Base-by-base conservation (phyloP, 2,888 invertebrate genomes). In the Philereme vetulata region DNA sequence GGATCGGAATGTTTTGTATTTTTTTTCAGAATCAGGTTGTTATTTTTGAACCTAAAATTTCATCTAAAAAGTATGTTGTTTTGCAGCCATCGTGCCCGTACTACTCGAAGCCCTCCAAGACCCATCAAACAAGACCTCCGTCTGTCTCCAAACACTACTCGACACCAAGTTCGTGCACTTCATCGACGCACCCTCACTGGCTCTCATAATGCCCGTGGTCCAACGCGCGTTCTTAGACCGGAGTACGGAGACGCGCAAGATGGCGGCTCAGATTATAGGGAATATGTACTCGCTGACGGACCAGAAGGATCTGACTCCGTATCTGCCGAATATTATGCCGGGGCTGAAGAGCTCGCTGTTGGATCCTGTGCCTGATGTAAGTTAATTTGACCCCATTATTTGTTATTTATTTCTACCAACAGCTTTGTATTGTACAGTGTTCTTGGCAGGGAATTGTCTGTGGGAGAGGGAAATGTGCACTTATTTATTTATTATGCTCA, bases 201-300 rank as follows among this genome's bases (percentile, higher is more conserved):
- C 99, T 60, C 94, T 99, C 54, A 99, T 99, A 77, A 99, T 99
- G 99, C 99, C 99, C 0, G 99, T 99, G 4, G 98, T 99, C 35
- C 97, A 99, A 86, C 93, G 99, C 70, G 99, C 99, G 7, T 99
- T 99, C 90, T 96, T 98, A 91, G 99, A 99, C 90, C 94, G 99
- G 66, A 98, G 98, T 51, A 99, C 99, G 0, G 99, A 99, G 92
- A 99, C 98, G 0, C 94, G 99, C 74, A 98, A 99, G 93, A 99
- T 99, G 98, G 98, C 99, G 1, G 98, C 99, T 4, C 99, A 99
- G 92, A 99, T 99, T 83, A 99, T 99, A 74, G 99, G 99, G 60
- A 99, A 99, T 88, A 99, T 99, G 98, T 99, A 99, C 90, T 98
- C 98, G 1, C 93, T 99, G 48, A 99, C 99, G 0, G 99, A 99